These are phyloP conservation scores for Coptodon rendalli DNA, from an alignment of 2,113 vertebrate genomes.

Conservation along the genomic window DNA sequence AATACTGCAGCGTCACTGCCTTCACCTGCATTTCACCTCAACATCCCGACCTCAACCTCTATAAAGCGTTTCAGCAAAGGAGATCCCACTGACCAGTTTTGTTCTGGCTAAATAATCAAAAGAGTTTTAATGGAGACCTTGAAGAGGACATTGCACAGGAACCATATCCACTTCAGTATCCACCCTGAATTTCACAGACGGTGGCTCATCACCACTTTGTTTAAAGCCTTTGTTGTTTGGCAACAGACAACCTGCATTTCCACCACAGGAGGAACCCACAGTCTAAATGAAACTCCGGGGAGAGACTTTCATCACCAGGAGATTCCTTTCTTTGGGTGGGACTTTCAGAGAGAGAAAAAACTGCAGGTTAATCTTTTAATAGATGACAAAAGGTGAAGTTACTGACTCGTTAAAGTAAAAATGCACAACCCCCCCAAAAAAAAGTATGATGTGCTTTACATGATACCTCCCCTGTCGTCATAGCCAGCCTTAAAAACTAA, in stretches of 20 bases:
- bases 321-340: not conserved
- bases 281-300: not conserved
- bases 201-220: accelerated
- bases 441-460: not conserved
- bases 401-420: not conserved
- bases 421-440: not conserved
- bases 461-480: not conserved
- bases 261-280: not conserved
- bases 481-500: not conserved
- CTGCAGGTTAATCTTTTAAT: not conserved
- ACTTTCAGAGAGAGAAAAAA: not conserved
- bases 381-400: not conserved
- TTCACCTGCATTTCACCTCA: not conserved
- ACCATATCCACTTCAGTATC: not conserved
- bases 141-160: not conserved
- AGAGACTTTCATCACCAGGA: not conserved
- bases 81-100: not conserved
- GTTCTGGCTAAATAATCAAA: not conserved
- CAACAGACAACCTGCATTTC: not conserved
- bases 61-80: not conserved
- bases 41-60: not conserved
- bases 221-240: not conserved
- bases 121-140: not conserved
- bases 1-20: not conserved
- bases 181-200: not conserved